phyloP scores from a whole-genome alignment of 2,797 vertebrate species.

The Thamnophis elegans region DNA sequence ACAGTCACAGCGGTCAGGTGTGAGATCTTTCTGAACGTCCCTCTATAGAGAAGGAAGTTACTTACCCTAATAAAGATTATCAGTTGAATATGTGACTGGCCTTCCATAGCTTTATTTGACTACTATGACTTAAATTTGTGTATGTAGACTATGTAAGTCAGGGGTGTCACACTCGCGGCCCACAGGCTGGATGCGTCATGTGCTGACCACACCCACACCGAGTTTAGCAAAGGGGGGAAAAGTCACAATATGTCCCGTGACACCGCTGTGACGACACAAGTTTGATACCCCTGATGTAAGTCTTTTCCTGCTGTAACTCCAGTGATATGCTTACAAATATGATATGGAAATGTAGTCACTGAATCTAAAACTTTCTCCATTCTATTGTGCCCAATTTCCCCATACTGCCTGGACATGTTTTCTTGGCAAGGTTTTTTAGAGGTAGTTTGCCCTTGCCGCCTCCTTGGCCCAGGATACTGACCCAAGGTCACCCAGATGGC shows the following conservation, averaged over 20 bases:
- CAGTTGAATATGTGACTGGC: background rate
- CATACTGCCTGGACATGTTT: background rate
- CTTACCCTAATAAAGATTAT: background rate
- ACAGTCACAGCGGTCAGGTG: background rate
- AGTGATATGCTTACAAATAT: background rate
- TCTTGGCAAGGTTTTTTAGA: background rate
- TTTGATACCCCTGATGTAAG: background rate
- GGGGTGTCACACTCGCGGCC: too few species aligned
- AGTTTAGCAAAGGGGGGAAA: too few species aligned
- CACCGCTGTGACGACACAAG: accelerated
- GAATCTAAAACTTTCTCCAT: background rate
- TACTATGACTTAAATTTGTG: background rate
- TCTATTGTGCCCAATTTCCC: background rate
- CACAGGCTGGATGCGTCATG: too few species aligned
- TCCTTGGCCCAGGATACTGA: background rate
- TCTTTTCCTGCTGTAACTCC: background rate
- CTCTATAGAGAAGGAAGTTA: background rate
- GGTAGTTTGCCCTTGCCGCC: background rate
- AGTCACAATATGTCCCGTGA: too few species aligned
- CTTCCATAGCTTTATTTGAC: background rate
- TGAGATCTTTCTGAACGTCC: background rate
- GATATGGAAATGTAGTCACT: background rate
- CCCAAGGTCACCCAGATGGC: background rate
- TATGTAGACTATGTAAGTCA: background rate
- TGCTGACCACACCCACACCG: too few species aligned